Percentiles rank a stretch among this genome's conserved stretches.
These are phyloP conservation scores for Desmophyllum pertusum DNA, from an alignment of 92 coral and sea anemone species.

Conservation along the genomic window DNA sequence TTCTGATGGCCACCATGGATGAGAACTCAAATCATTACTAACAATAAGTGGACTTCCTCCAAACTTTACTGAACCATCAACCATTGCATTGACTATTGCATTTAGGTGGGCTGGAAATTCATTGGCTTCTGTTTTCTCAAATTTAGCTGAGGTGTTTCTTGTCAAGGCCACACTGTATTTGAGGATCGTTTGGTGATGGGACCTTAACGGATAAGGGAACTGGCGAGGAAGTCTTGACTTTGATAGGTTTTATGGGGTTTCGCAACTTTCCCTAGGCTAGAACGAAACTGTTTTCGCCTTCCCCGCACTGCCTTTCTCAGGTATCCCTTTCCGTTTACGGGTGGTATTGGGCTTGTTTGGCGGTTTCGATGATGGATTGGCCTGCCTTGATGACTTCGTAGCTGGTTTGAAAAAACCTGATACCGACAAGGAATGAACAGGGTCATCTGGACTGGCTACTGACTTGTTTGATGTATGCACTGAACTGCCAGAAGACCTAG, in stretches of 20 bases:
- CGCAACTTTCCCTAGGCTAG: not conserved
- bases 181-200: slow-evolving; percentile 21
- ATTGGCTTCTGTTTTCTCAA: slow-evolving; percentile 21
- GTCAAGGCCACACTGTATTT: slow-evolving; percentile 27
- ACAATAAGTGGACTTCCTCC: no score
- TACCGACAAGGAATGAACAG: no score
- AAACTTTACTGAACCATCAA: no score
- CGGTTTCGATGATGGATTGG: slow-evolving; percentile 16
- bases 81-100: no score
- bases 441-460: no score
- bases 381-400: slow-evolving; percentile 14
- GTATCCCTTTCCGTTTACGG: slow-evolving; percentile 6
- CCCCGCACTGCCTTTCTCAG: not conserved
- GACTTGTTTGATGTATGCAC: no score
- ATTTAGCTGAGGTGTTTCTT: slow-evolving; percentile 5
- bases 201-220: slow-evolving; percentile 16
- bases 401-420: slow-evolving; percentile 30
- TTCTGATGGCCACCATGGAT: no score
- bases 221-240: slow-evolving; percentile 21
- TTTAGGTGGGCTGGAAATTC: no score
- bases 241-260: slow-evolving; percentile 18
- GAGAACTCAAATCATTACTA: no score
- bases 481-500: no score
- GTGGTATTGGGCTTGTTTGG: slow-evolving; percentile 6
- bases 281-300: slow-evolving; percentile 5